Evolutionary conservation across 1,140 invertebrate genomes (phyloP), one percentile per base, ranked within the genome.

Genomic region (Zaprionus camerounensis): DNA sequence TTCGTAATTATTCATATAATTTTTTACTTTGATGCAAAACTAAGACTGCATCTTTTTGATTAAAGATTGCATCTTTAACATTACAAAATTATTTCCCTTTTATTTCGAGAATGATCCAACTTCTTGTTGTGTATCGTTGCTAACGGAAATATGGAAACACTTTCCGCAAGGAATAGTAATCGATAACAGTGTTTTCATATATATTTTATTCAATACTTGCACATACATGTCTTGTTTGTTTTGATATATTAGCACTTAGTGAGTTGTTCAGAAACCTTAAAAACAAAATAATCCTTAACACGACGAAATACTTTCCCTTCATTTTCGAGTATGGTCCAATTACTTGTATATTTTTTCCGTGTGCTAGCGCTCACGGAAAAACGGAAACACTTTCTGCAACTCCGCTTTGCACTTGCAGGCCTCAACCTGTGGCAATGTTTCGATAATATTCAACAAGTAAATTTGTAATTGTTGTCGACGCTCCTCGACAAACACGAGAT

Each of bases 401-500:
- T 92, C 91, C 22, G 73, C 81, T 36, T 92, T 92, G 0, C 81
- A 76, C 34, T 91, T 95, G 76, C 94, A 94, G 44, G 94, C 94
- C 15, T 95, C 94, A 74, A 97, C 94, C 80, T 95, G 94, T 2
- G 95, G 93, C 83, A 96, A 95, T 71, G 95, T 94, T 81, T 96
- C 95, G 36, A 97, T 94, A 11, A 97, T 93, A 90, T 94, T 94
- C 70, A 97, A 93, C 46, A 98, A 93, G 93, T 97, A 98, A 44
- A 94, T 94, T 92, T 97, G 97, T 44, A 98, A 92, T 61, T 95
- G 94, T 82, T 95, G 94, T 31, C 96, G 93, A 74, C 97, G 93
- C 66, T 96, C 95, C 92, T 97, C 96, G 5, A 97, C 97, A 88
- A 97, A 95, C 80, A 95, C 95, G 1, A 95, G 94, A 93, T 97